phyloP scores from a whole-genome alignment of 1,140 invertebrate genomes.

The Cylas formicarius region DNA sequence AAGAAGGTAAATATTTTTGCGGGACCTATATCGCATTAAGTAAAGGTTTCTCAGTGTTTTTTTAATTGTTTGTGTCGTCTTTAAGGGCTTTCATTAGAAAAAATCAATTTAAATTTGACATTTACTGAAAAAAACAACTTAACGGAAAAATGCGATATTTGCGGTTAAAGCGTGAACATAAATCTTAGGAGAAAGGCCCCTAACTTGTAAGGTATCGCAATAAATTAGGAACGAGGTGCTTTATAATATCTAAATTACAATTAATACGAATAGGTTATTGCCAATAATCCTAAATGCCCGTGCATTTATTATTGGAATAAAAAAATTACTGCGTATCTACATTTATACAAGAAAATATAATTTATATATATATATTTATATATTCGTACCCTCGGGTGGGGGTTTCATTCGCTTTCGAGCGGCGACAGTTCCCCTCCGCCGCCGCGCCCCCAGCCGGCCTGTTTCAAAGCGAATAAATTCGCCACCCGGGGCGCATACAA shows the following conservation, averaged over 20 bases:
- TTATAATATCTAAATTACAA: slow-evolving; percentile 37
- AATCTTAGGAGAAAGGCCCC: slow-evolving; percentile 21
- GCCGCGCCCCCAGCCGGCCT: slow-evolving; percentile 8
- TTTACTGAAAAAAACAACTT: too few species aligned
- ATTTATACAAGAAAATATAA: slow-evolving; percentile 38
- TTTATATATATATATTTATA: slow-evolving; percentile 10
- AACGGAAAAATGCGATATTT: too few species aligned
- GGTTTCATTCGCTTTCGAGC: slow-evolving; percentile 7
- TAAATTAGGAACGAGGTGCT: slow-evolving; percentile 44
- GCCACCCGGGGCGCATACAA: slow-evolving; percentile 15
- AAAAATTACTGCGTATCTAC: slow-evolving; percentile 37
- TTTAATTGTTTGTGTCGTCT: too few species aligned
- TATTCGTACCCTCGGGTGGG: slow-evolving; percentile 3
- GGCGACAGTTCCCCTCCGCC: slow-evolving; percentile 3
- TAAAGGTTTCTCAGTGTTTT: too few species aligned
- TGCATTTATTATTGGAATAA: slow-evolving; percentile 30
- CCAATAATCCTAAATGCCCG: slow-evolving; percentile 25
- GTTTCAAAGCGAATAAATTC: slow-evolving; percentile 1
- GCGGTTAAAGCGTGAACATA: slow-evolving; percentile 24
- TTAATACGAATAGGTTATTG: slow-evolving; percentile 30
- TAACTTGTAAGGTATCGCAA: slow-evolving; percentile 24
- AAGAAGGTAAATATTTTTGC: too few species aligned
- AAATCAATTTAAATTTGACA: neutral
- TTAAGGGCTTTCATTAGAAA: too few species aligned
- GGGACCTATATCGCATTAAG: too few species aligned